phyloP scores from a whole-genome alignment of 2,888 invertebrate species.

The Drosophila prostipennis region DNA sequence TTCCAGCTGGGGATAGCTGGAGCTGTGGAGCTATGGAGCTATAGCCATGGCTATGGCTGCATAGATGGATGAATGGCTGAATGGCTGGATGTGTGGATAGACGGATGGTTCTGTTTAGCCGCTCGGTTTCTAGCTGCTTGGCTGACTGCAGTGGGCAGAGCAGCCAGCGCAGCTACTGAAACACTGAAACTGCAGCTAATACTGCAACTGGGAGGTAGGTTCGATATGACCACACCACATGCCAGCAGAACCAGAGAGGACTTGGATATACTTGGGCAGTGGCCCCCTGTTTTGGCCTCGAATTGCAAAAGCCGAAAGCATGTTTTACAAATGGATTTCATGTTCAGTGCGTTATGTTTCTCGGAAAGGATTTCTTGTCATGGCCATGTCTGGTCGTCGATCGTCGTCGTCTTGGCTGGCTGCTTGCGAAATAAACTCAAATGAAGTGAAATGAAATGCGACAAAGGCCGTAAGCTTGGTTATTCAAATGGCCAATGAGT shows the following conservation, averaged over 20 bases:
- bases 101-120: slow-evolving; percentile 27
- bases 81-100: slow-evolving; percentile 48
- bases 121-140: slow-evolving; percentile 63
- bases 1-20: slow-evolving; percentile 38
- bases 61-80: slow-evolving; percentile 43
- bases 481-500: slow-evolving; percentile 73
- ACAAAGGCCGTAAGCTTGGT: slow-evolving; percentile 63
- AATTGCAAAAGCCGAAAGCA: slow-evolving; percentile 53
- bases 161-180: slow-evolving; percentile 44
- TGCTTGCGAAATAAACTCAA: slow-evolving; percentile 52
- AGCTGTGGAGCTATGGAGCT: too few species aligned
- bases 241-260: slow-evolving; percentile 43
- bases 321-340: slow-evolving; percentile 77
- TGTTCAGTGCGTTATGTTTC: slow-evolving; percentile 77
- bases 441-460: slow-evolving; percentile 57
- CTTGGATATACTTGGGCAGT: slow-evolving; percentile 26
- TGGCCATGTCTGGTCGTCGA: slow-evolving; percentile 69
- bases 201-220: slow-evolving; percentile 57
- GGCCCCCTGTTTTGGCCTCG: slow-evolving; percentile 41
- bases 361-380: slow-evolving; percentile 78
- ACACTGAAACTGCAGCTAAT: slow-evolving; percentile 15
- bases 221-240: slow-evolving; percentile 48
- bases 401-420: slow-evolving; percentile 16
- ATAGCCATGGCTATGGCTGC: slow-evolving; percentile 46
- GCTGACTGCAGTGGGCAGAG: slow-evolving; percentile 64